These are phyloP conservation scores for Aleiodes leptofemur DNA, from an alignment of 2,888 invertebrate genomes.

Conservation along the genomic window DNA sequence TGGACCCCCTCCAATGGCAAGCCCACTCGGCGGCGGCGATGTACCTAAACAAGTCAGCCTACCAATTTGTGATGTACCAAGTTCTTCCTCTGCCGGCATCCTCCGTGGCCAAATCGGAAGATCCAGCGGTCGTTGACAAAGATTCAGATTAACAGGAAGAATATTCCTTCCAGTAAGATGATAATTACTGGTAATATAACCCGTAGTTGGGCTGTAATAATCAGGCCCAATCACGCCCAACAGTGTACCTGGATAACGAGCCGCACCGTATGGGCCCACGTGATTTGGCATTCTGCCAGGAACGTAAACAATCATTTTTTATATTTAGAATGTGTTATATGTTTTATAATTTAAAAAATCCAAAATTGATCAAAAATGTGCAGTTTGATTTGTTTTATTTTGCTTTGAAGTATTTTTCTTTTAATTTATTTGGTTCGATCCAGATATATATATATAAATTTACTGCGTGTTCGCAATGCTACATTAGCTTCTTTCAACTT, in stretches of 20 bases:
- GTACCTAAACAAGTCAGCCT: conserved; percentile 58
- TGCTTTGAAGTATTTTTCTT: not conserved
- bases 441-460: too few species aligned
- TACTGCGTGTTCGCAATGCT: too few species aligned
- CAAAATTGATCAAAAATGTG: conserved; percentile 55
- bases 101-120: conserved; percentile 72
- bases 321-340: not conserved
- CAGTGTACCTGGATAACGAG: conserved; percentile 71
- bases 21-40: conserved; percentile 61
- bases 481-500: too few species aligned
- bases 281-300: conserved; percentile 75
- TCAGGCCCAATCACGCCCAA: conserved; percentile 64
- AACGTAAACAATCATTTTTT: conserved; percentile 73
- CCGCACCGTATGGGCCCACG: conserved; percentile 70
- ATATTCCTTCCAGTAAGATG: conserved; percentile 46
- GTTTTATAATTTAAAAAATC: not conserved
- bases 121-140: conserved; percentile 64
- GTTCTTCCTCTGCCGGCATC: conserved; percentile 73
- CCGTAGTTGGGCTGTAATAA: conserved; percentile 65
- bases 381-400: conserved; percentile 45
- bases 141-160: conserved; percentile 51
- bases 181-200: conserved; percentile 53
- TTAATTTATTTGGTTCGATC: too few species aligned
- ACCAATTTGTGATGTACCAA: conserved; percentile 62
- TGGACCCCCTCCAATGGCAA: conserved; percentile 65